Evolutionary conservation across 2,113 vertebrate genomes (phyloP), one percentile per base, ranked within the genome.

Genomic region (Scomber scombrus): DNA sequence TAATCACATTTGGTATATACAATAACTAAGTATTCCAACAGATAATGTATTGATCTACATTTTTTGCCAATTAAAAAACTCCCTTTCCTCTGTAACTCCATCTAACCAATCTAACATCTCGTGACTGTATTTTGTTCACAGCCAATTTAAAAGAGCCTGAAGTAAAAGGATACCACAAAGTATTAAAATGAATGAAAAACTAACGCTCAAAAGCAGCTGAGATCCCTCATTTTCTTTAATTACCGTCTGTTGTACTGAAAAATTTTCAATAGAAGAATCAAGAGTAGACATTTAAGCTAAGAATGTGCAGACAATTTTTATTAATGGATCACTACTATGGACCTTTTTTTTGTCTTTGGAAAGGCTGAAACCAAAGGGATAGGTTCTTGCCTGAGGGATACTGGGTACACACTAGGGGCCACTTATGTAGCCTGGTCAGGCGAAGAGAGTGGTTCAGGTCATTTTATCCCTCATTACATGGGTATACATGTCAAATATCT

Each of bases 381-480:
- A 29, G 46, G 46, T 62, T 65, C 12, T 55, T 40, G 80, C 77
- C 82, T 70, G 9, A 1, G 72, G 81, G 50, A 72, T 70, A 34
- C 21, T 63, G 69, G 78, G 64, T 75, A 58, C 26, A 34, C 78
- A 82, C 58, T 64, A 8, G 81, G 80, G 72, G 31, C 72, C 80
- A 88, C 80, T 84, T 82, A 88, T 57, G 55, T 52, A 50, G 82
- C 49, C 58, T 50, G 75, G 68, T 85, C 80, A 84, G 75, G 82
- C 49, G 0, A 14, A 78, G 70, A 82, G 57, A 61, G 52, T 8
- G 60, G 74, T 71, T 66, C 51, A 57, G 60, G 80, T 80, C 65
- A 82, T 89, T 91, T 73, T 72, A 85, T 86, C 50, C 69, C 61
- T 91, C 85, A 88, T 91, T 89, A 67, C 81, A 75, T 86, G 62